Base-by-base conservation (phyloP, 2,797 vertebrate genomes). In the Falco columbarius region DNA sequence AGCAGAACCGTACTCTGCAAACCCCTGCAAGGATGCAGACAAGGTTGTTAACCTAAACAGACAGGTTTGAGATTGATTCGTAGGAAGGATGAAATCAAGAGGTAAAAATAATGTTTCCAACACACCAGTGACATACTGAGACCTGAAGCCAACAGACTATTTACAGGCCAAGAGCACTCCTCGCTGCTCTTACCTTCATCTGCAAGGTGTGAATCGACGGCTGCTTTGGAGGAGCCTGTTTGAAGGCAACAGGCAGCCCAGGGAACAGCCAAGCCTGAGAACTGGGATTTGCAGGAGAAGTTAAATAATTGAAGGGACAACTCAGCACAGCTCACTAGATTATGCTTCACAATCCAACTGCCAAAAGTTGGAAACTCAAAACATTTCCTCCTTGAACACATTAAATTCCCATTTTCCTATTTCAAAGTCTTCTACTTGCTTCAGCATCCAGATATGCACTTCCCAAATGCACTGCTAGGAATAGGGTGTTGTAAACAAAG, bases 31-130 rank as follows among this genome's bases (percentile, higher is more conserved):
- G 72, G 81, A 72, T 34, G 29, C 3, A 44, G 73, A 32, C 85
- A 40, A 22, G 34, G 29, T 2, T 82, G 51, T 47, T 83, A 72
- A 91, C 55, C 68, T 76, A 44, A 86, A 82, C 70, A 73, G 54
- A 40, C 54, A 80, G 49, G 55, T 76, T 79, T 83, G 47, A 83
- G 87, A 91, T 40, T 70, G 87, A 91, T 85, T 67, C 0, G 0
- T 40, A 93, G 75, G 74, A 94, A 94, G 75, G 91, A 89, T 90
- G 91, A 88, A 93, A 91, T 80, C 84, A 91, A 82, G 85, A 93
- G 72, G 81, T 89, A 95, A 91, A 95, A 96, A 91, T 88, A 90
- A 90, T 88, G 63, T 85, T 93, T 93, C 90, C 76, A 91, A 34
- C 61, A 56, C 75, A 90, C 30, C 79, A 94, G 61, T 71, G 72